Conservation (phyloP, 2,797 vertebrate species). For the Apogon hyalosoma region DNA sequence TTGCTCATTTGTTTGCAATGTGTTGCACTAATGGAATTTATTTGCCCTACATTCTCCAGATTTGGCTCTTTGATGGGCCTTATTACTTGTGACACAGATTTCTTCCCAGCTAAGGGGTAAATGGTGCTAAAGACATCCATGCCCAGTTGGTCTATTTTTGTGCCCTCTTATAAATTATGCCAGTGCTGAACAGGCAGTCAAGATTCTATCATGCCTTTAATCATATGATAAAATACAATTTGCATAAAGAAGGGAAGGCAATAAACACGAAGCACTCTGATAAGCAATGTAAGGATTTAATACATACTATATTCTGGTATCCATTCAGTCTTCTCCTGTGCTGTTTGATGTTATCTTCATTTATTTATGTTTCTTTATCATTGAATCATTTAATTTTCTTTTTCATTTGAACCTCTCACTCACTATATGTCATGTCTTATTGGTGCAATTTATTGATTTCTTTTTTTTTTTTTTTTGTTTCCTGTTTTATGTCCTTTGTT, state of each 20-base stretch:
- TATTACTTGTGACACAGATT: conserved; percentile 75
- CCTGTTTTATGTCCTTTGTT: conserved; percentile 62
- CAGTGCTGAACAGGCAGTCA: conserved; percentile 29
- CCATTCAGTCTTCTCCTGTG: conserved; percentile 60
- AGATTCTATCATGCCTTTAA: conserved; percentile 31
- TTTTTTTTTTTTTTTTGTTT: conserved; percentile 46
- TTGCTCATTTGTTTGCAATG: conserved; percentile 78
- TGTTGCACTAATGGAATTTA: conserved; percentile 79
- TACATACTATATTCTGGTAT: conserved; percentile 67
- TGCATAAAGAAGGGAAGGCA: conserved; percentile 6
- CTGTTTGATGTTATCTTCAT: conserved; percentile 49
- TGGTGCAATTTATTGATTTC: conserved; percentile 70
- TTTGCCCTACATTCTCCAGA: conserved; percentile 75
- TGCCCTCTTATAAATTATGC: conserved; percentile 45
- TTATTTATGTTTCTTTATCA: conserved; percentile 37
- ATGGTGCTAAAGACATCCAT: conserved; percentile 58
- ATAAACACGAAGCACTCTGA: conserved; percentile 6
- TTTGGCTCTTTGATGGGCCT: conserved; percentile 70
- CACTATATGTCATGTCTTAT: conserved; percentile 45
- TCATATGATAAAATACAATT: conserved; percentile 25
- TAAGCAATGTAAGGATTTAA: neutral
- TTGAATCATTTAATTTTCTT: conserved; percentile 53
- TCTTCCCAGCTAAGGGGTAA: conserved; percentile 62
- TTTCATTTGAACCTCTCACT: conserved; percentile 46
- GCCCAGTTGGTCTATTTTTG: conserved; percentile 51